Percentiles rank a stretch among this genome's conserved stretches.
Conservation (phyloP, 2,113 vertebrate genomes). For the Psittacula cyanocephala region DNA sequence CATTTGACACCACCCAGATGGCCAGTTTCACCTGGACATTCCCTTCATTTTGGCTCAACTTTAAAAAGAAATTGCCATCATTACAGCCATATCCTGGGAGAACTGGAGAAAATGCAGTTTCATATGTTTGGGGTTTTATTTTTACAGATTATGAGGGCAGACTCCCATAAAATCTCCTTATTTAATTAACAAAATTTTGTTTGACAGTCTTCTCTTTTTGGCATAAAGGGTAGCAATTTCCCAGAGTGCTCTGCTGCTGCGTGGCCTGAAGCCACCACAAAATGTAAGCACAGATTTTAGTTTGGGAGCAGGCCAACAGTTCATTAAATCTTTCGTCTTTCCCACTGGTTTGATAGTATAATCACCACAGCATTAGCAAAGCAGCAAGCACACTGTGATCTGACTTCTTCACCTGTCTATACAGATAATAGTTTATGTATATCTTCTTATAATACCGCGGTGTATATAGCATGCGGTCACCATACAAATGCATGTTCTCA, state of each 20-base stretch:
- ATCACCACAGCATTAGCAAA: not conserved
- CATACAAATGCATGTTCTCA: not conserved
- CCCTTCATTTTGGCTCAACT: not conserved
- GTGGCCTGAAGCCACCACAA: not conserved
- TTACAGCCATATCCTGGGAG: not conserved
- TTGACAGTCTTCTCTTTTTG: not conserved
- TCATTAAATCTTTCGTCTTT: not conserved
- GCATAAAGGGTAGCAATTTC: not conserved
- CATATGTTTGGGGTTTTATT: too few relatives aligned
- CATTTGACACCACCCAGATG: not conserved
- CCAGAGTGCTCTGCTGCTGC: not conserved
- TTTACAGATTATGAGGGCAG: not conserved
- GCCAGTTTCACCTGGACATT: not conserved
- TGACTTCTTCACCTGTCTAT: not conserved
- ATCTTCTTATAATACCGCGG: not conserved
- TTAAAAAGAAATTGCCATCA: not conserved
- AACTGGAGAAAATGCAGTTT: not conserved
- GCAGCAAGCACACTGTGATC: not conserved
- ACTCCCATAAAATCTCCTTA: not conserved
- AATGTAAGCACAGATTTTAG: not conserved
- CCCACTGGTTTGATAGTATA: not conserved
- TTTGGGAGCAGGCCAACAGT: not conserved
- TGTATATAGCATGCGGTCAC: accelerated
- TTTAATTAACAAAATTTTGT: not conserved
- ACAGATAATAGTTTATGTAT: not conserved